Base-by-base conservation (phyloP, 2,888 invertebrate species). In the Caradrina clavipalpis region DNA sequence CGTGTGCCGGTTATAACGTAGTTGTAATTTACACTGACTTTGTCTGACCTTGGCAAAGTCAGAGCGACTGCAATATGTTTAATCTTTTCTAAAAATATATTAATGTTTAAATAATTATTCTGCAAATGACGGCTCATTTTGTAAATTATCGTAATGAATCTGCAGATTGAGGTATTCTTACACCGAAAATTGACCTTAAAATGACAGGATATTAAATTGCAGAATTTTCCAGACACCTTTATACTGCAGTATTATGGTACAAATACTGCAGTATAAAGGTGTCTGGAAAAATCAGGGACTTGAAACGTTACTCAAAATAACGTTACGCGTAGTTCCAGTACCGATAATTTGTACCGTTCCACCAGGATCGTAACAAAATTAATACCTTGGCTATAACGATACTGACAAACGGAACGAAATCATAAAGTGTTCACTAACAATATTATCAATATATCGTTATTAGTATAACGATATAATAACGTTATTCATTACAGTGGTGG, bases 11-110 rank as follows among this genome's bases (percentile, higher is more conserved):
- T 45, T 17, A 17, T 15, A 17, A 5, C 5, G 17, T 45, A 45
- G 65, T 31, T 42, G 57, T 31, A 54, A 26, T 68, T 49, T 53
- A 31, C 58, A 67, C 26, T 68, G 55, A 68, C 47, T 49, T 68
- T 56, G 19, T 21, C 13, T 54, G 45, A 64, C 78, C 71, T 73
- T 77, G 64, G 47, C 66, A 61, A 53, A 57, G 61, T 53, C 45
- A 60, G 57, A 64, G 59, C 54, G 57, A 72, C 67, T 62, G 64
- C 55, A 74, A 50, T 49, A 56, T 31, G 35, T 49, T 45, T 53
- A 51, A 59, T 49, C 49, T 72, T 59, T 63, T 72, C 51, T 59
- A 21, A 53, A 50, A 73, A 59, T 60, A 53, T 49, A 53, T 39
- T 31, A n/a, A 22, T 35, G 1, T 19, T 7, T 1, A 45, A 17